Evolutionary conservation across 2,888 invertebrate species (phyloP).

Genomic region (Acrocera orbiculus): DNA sequence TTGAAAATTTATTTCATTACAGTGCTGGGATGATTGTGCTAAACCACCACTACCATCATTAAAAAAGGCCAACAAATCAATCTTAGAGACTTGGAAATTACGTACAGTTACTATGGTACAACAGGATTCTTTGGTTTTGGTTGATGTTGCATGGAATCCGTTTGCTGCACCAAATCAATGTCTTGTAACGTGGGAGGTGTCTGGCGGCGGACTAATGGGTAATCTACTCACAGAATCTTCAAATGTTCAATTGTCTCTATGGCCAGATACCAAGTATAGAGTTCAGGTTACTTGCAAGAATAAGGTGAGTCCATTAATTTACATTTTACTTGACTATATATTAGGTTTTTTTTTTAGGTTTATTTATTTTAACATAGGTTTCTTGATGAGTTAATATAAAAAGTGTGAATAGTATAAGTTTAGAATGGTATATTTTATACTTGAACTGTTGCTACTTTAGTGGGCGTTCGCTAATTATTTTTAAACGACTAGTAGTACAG

Average conservation of each 20-base stretch:
- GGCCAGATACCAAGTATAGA: constrained; percentile 31
- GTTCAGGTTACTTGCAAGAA: constrained; percentile 31
- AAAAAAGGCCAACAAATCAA: constrained; percentile 23
- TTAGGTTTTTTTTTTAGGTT: too few relatives aligned
- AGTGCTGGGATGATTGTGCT: constrained; percentile 30
- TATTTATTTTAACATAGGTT: too few relatives aligned
- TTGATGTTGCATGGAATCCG: constrained; percentile 29
- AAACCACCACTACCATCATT: constrained; percentile 17
- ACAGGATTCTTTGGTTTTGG: constrained; percentile 27
- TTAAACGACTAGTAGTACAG: too few relatives aligned
- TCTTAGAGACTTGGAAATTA: constrained; percentile 24
- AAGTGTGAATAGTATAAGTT: too few relatives aligned
- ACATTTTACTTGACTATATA: too few relatives aligned
- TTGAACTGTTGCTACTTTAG: too few relatives aligned
- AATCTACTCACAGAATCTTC: constrained; percentile 29
- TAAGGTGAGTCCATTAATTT: constrained; percentile 27
- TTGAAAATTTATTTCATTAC: too few relatives aligned
- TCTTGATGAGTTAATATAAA: too few relatives aligned
- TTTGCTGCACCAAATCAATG: constrained; percentile 23
- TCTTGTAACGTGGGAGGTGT: constrained; percentile 31
- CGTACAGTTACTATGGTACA: constrained; percentile 27
- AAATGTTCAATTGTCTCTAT: constrained; percentile 28
- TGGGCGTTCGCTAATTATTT: too few relatives aligned
- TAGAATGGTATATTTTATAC: too few relatives aligned
- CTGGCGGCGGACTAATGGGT: constrained; percentile 30